These are phyloP conservation scores for Stenolophus ochropezus DNA, from an alignment of 2,888 invertebrate genomes.

Conservation along the genomic window DNA sequence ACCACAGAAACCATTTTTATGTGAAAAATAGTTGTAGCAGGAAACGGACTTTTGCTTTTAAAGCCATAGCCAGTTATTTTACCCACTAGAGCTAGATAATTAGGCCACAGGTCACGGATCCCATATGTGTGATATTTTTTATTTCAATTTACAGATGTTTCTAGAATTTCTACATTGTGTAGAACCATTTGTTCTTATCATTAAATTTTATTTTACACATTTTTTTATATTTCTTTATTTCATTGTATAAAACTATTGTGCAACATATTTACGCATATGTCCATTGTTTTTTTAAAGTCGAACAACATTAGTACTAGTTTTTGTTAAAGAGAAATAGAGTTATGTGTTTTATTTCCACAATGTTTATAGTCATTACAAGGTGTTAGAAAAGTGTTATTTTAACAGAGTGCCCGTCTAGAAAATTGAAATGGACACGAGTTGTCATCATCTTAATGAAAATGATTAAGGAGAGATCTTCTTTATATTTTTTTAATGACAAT, in stretches of 20 bases:
- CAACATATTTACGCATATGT: neutral
- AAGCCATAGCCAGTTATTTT: too few relatives aligned
- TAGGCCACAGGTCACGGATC: too few relatives aligned
- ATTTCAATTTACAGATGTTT: neutral
- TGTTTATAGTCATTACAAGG: neutral
- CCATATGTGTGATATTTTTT: too few relatives aligned
- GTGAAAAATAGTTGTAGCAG: too few relatives aligned
- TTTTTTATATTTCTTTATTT: too few relatives aligned
- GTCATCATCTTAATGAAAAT: neutral
- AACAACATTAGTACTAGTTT: neutral
- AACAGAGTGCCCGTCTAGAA: neutral
- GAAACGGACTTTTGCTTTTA: too few relatives aligned
- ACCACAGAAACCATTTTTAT: too few relatives aligned
- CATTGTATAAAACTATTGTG: too few relatives aligned
- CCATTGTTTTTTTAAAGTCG: neutral
- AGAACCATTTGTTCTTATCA: neutral
- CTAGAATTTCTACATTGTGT: neutral
- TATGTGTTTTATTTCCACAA: neutral
- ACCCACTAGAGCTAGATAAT: too few relatives aligned
- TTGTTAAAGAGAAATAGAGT: neutral
- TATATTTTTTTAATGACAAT: neutral
- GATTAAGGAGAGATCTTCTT: neutral
- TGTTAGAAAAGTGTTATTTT: neutral
- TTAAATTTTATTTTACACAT: neutral
- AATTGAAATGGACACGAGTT: neutral